Evolutionary conservation across 2,797 vertebrate species (phyloP).

Genomic region (Mastacembelus armatus): DNA sequence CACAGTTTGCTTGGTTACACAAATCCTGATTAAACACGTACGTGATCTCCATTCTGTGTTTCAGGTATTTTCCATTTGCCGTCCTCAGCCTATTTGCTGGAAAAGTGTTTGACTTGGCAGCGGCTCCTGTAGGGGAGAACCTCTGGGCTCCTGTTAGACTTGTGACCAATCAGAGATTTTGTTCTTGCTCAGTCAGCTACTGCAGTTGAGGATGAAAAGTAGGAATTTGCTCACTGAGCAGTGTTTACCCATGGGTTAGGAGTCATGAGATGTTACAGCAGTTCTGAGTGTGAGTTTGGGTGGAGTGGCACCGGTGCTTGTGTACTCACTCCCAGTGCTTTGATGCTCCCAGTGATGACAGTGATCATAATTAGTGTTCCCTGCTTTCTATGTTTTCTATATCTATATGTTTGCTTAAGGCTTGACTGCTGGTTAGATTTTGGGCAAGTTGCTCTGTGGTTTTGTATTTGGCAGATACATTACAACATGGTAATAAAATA

Average conservation of each 20-base stretch:
- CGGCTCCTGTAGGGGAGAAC: neutral
- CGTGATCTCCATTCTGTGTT: neutral
- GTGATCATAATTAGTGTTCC: fast-evolving
- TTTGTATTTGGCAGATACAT: neutral
- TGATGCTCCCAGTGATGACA: neutral
- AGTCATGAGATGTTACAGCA: neutral
- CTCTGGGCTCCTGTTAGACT: neutral
- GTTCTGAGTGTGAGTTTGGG: neutral
- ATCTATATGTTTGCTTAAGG: neutral
- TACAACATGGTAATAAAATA: neutral
- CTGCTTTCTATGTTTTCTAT: fast-evolving
- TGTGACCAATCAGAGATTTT: neutral
- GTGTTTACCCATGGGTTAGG: conserved; percentile 8
- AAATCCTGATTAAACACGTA: neutral
- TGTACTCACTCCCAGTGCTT: neutral
- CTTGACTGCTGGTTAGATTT: no score
- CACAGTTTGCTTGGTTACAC: neutral
- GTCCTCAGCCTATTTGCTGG: neutral
- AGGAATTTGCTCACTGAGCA: conserved; percentile 21
- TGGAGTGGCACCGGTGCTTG: neutral
- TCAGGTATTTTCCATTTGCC: neutral
- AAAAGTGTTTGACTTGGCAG: neutral
- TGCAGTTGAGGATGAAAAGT: conserved; percentile 29
- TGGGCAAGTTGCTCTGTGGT: neutral
- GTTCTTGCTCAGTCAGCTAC: conserved; percentile 33